Conservation (phyloP, 2,888 invertebrate species). For the Pammene aurita region DNA sequence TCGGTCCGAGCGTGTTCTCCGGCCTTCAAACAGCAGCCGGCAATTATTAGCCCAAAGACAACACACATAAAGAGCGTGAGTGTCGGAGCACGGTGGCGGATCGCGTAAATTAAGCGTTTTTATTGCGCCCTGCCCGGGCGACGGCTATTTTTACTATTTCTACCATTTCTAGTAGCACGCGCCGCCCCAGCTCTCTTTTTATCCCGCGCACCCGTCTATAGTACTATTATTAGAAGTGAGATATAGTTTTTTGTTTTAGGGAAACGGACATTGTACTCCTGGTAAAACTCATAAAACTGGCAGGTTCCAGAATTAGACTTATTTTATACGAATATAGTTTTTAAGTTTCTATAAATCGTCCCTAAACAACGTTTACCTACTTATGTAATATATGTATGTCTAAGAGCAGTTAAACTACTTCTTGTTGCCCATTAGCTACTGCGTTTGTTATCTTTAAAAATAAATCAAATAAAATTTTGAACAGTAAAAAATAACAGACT, state of each 20-base stretch:
- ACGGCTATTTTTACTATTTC: slow-evolving; percentile 75
- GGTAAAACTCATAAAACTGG: slow-evolving; percentile 33
- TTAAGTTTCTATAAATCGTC: slow-evolving; percentile 23
- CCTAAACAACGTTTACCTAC: slow-evolving; percentile 11
- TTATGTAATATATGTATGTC: neutral
- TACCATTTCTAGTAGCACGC: slow-evolving; percentile 66
- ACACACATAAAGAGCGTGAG: slow-evolving; percentile 81
- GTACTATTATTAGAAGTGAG: slow-evolving; percentile 57
- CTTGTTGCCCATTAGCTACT: slow-evolving; percentile 19
- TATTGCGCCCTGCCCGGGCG: slow-evolving; percentile 65
- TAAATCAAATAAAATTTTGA: slow-evolving; percentile 50
- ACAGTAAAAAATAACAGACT: slow-evolving; percentile 55
- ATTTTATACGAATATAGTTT: slow-evolving; percentile 37
- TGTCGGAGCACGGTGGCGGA: slow-evolving; percentile 70
- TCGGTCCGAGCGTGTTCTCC: slow-evolving; percentile 43
- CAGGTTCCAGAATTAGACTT: slow-evolving; percentile 39
- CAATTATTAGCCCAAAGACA: slow-evolving; percentile 79
- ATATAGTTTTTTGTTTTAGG: slow-evolving; percentile 40
- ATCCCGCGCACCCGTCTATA: slow-evolving; percentile 54
- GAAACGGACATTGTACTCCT: slow-evolving; percentile 34
- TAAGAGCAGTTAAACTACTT: slow-evolving; percentile 19
- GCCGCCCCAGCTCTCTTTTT: slow-evolving; percentile 70
- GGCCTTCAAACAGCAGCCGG: slow-evolving; percentile 61
- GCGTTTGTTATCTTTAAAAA: slow-evolving; percentile 43
- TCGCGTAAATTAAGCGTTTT: slow-evolving; percentile 81